Evolutionary conservation across 2,113 vertebrate species (phyloP).

Genomic region (Heterotis niloticus): DNA sequence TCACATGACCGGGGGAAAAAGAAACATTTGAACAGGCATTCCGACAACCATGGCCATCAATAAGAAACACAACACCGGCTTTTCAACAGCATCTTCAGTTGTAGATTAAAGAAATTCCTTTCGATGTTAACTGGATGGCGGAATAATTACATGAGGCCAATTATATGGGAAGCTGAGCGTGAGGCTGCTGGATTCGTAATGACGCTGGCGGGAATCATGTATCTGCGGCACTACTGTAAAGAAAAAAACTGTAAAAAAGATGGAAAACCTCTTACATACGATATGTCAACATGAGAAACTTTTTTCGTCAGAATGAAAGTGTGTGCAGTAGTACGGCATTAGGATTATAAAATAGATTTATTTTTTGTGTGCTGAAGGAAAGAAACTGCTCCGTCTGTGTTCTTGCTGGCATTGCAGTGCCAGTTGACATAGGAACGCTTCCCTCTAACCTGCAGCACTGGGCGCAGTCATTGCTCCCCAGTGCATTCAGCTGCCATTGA

Average conservation of each 20-base stretch:
- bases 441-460: neutral
- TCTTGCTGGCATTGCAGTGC: neutral
- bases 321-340: neutral
- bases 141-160: constrained; percentile 5
- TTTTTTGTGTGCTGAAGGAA: neutral
- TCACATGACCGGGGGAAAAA: too few relatives aligned
- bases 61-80: too few relatives aligned
- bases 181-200: neutral
- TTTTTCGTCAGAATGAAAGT: neutral
- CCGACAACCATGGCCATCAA: too few relatives aligned
- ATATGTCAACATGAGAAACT: neutral
- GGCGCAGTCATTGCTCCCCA: neutral
- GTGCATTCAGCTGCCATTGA: neutral
- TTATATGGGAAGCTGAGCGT: neutral
- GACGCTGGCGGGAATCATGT: too few relatives aligned
- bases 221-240: neutral
- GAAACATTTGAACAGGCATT: too few relatives aligned
- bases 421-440: neutral
- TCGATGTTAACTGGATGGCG: neutral
- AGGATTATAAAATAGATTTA: neutral
- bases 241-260: neutral
- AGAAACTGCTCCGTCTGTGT: neutral
- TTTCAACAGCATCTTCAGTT: too few relatives aligned
- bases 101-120: neutral
- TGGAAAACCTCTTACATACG: neutral